Conservation (phyloP, 1,140 invertebrate species). For the Samia ricini region DNA sequence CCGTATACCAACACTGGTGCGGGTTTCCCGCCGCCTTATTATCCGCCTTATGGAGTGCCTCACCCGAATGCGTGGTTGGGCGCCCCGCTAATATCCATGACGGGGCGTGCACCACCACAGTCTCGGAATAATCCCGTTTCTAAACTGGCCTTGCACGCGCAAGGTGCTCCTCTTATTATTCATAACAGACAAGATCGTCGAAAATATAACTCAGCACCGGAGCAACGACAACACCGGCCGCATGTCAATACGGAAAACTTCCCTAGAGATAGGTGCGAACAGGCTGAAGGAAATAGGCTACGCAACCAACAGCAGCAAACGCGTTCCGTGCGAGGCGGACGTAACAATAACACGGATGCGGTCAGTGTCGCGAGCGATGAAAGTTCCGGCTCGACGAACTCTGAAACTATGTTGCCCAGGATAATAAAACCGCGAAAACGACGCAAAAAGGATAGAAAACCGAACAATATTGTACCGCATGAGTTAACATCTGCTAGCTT, state of each 20-base stretch:
- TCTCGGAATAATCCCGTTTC: conserved; percentile 76
- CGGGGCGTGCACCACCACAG: conserved; percentile 66
- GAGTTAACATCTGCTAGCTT: conserved; percentile 54
- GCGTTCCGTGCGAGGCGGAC: conserved; percentile 51
- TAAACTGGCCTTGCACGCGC: conserved; percentile 85
- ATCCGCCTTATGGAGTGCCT: conserved; percentile 65
- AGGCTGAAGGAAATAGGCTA: conserved; percentile 50
- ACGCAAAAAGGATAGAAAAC: conserved; percentile 92
- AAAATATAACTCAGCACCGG: conserved; percentile 57
- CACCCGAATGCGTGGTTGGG: conserved; percentile 81
- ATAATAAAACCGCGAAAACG: conserved; percentile 93
- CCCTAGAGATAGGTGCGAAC: conserved; percentile 50
- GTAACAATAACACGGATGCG: conserved; percentile 80
- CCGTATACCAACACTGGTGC: conserved; percentile 67
- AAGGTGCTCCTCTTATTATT: conserved; percentile 86
- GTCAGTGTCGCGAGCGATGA: conserved; percentile 87
- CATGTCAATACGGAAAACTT: conserved; percentile 43
- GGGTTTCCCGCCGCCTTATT: conserved; percentile 70
- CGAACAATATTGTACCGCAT: conserved; percentile 71
- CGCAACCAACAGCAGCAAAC: conserved; percentile 61
- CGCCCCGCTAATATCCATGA: conserved; percentile 84
- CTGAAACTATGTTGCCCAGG: conserved; percentile 88
- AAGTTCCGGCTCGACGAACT: conserved; percentile 83
- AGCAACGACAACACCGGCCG: conserved; percentile 60
- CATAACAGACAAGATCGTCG: conserved; percentile 77